phyloP scores from a whole-genome alignment of 2,888 invertebrate species.

The Oxytorus armatus region DNA sequence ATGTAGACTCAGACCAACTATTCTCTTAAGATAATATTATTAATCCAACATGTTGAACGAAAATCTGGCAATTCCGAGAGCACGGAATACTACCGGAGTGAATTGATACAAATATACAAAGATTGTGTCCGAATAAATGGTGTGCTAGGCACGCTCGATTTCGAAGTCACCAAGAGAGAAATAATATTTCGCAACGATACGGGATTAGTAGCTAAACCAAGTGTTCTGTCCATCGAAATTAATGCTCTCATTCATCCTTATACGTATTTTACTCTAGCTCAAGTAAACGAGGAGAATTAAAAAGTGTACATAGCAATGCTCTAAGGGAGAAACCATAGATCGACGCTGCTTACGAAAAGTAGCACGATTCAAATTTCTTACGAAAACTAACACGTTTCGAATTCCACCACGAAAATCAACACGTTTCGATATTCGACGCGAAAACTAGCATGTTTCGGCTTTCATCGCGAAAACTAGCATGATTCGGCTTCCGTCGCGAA shows the following conservation, averaged over 20 bases:
- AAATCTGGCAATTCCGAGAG: neutral
- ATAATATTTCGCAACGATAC: conserved; percentile 21
- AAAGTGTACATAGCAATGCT: conserved; percentile 6
- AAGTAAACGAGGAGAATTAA: neutral
- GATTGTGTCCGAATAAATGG: neutral
- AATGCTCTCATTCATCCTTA: conserved; percentile 26
- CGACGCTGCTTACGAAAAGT: too few relatives aligned
- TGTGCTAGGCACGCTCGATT: neutral
- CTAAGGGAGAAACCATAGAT: conserved; percentile 29
- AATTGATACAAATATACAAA: conserved; percentile 1
- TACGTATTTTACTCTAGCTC: neutral
- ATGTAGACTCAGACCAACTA: neutral
- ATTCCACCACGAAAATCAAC: too few relatives aligned
- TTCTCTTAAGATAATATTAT: neutral
- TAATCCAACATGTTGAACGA: conserved; percentile 2
- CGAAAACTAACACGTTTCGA: too few relatives aligned
- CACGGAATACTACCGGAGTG: neutral
- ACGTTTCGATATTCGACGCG: too few relatives aligned
- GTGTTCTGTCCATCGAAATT: conserved; percentile 46
- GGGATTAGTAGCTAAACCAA: conserved; percentile 40
- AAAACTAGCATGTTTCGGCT: too few relatives aligned
- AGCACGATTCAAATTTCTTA: too few relatives aligned
- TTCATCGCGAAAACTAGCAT: too few relatives aligned
- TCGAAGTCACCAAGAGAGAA: conserved; percentile 5
- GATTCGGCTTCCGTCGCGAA: too few relatives aligned